phyloP scores from a whole-genome alignment of 2,888 invertebrate species.

The Aporophyla nigra region DNA sequence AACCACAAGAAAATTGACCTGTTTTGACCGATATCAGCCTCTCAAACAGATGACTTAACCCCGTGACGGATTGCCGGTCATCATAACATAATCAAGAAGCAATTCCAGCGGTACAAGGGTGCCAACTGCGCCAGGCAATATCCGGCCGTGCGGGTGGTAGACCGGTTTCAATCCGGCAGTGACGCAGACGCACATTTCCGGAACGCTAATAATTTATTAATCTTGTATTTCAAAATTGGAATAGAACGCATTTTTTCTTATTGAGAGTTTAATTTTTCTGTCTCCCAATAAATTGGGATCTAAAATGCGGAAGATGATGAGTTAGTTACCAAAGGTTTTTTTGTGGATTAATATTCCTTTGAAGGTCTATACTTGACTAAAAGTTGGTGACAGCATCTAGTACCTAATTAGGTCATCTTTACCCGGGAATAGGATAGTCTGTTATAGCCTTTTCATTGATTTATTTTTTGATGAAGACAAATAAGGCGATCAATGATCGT shows the following conservation, averaged over 20 bases:
- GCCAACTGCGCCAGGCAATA: conserved; percentile 67
- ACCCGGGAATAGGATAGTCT: neutral
- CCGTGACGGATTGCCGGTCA: conserved; percentile 32
- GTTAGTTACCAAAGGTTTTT: neutral
- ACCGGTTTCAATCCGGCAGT: conserved; percentile 68
- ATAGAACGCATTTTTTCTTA: conserved; percentile 3
- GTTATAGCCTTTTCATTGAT: no score
- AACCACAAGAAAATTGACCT: neutral
- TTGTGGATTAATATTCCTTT: neutral
- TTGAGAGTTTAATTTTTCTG: neutral
- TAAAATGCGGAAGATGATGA: no score
- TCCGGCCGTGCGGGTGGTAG: conserved; percentile 64
- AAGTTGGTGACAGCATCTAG: neutral
- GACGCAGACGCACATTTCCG: conserved; percentile 70
- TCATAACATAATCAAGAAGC: conserved; percentile 58
- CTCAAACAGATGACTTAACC: neutral
- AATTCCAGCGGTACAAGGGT: conserved; percentile 62
- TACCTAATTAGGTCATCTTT: no score
- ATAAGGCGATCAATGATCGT: neutral
- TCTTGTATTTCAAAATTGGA: conserved; percentile 13
- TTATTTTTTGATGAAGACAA: neutral
- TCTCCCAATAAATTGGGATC: neutral
- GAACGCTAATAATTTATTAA: conserved; percentile 34
- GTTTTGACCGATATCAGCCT: neutral
- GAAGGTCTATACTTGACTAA: neutral